A percentile compares a stretch with the other conserved stretches of the same genome.
phyloP scores from a whole-genome alignment of 2,797 vertebrate genomes.

The Pygocentrus nattereri region DNA sequence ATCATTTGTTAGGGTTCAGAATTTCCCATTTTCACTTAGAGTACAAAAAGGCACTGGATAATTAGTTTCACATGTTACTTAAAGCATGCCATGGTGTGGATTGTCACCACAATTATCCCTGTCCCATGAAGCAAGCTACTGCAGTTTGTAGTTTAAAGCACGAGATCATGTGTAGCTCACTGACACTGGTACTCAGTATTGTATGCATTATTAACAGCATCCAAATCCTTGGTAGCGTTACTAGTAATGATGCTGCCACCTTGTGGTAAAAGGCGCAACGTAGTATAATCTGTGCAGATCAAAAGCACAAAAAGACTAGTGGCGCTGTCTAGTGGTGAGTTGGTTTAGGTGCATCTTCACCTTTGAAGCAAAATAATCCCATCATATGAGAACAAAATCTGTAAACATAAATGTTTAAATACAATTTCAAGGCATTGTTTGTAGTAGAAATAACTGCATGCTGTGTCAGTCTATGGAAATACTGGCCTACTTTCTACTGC shows the following conservation, averaged over 20 bases:
- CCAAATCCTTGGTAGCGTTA: neutral
- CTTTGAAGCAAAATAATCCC: neutral
- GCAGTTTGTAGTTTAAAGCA: neutral
- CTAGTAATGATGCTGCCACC: constrained; percentile 35
- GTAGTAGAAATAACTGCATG: neutral
- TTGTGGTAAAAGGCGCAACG: neutral
- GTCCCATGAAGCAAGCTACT: too few relatives aligned
- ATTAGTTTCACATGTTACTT: neutral
- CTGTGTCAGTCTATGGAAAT: neutral
- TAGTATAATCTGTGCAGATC: neutral
- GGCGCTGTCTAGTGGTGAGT: constrained; percentile 44
- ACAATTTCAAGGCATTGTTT: neutral
- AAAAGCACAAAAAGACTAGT: neutral
- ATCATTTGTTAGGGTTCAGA: neutral
- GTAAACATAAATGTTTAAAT: neutral
- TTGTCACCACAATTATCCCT: neutral
- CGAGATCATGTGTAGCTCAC: too few relatives aligned
- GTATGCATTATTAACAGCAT: neutral
- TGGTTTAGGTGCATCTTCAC: neutral
- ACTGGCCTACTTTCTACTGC: neutral
- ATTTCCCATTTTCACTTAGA: neutral
- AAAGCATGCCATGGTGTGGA: neutral
- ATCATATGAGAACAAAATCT: too few relatives aligned
- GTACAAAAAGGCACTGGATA: too few relatives aligned
- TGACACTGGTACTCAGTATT: neutral